Conservation (phyloP, 2,888 invertebrate genomes). For the Epinotia nisella region DNA sequence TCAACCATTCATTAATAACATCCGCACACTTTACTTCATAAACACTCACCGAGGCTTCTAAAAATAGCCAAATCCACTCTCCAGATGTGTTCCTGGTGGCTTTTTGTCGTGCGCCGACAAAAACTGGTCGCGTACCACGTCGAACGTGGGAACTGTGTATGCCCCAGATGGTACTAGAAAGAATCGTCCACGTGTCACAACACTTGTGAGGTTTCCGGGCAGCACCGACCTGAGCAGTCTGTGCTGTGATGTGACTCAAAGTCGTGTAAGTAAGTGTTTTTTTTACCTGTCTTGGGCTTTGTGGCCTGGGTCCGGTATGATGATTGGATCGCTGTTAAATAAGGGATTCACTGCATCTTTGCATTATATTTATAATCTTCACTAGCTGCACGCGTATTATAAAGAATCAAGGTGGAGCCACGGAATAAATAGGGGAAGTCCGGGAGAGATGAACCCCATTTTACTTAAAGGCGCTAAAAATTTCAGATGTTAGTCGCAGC, state of each 20-base stretch:
- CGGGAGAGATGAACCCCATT: no score
- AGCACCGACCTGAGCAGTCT: conserved; percentile 1
- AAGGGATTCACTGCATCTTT: no score
- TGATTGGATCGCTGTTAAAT: neutral
- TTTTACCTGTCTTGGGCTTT: neutral
- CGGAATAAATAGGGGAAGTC: no score
- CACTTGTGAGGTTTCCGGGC: conserved; percentile 51
- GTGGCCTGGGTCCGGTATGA: no score
- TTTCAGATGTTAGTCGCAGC: no score
- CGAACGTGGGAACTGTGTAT: conserved; percentile 72
- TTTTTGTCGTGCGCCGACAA: conserved; percentile 63
- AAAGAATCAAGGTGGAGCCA: no score
- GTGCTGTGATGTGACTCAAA: neutral
- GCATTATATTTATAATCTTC: no score
- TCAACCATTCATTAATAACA: conserved; percentile 58
- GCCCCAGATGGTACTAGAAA: conserved; percentile 62
- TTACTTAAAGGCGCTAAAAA: no score
- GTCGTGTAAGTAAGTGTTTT: no score
- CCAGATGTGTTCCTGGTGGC: conserved; percentile 76
- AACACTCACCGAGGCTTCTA: conserved; percentile 58
- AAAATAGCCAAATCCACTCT: conserved; percentile 68
- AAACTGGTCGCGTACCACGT: conserved; percentile 68
- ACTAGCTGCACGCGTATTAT: no score
- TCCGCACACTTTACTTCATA: conserved; percentile 67
- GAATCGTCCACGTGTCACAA: conserved; percentile 70